A percentile compares a stretch with the other conserved stretches of the same genome.
These are phyloP conservation scores for Plumapathes pennacea DNA, from an alignment of 92 coral and sea anemone genomes.

Conservation along the genomic window DNA sequence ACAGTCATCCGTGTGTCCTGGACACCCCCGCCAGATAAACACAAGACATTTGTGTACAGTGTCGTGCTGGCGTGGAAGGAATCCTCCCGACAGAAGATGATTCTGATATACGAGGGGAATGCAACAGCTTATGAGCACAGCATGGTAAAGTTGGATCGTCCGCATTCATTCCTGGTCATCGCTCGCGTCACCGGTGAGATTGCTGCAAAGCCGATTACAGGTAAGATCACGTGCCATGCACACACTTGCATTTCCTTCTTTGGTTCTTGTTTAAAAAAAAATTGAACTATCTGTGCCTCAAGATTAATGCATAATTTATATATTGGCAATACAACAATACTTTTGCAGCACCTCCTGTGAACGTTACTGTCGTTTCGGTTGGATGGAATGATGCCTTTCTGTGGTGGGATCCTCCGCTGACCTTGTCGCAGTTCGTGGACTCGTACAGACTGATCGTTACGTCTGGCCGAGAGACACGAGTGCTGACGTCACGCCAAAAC, in stretches of 20 bases:
- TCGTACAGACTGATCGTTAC: slow-evolving; percentile 18
- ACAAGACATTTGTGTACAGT: slow-evolving; percentile 51
- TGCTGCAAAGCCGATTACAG: slow-evolving; percentile 36
- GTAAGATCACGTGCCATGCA: neutral
- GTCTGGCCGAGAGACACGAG: slow-evolving; percentile 10
- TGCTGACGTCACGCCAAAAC: slow-evolving; percentile 25
- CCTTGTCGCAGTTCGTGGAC: slow-evolving; percentile 35
- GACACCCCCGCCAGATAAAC: slow-evolving; percentile 53
- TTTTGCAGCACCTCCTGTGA: slow-evolving; percentile 33
- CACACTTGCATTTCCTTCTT: neutral
- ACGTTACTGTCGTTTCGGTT: slow-evolving; percentile 40
- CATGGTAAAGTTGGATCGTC: slow-evolving; percentile 1
- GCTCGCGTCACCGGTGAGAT: slow-evolving; percentile 28
- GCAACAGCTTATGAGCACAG: slow-evolving; percentile 32
- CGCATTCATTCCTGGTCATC: slow-evolving; percentile 55
- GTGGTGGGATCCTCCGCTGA: slow-evolving; percentile 72
- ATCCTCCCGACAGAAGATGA: slow-evolving; percentile 19
- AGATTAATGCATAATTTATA: neutral
- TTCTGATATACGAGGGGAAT: slow-evolving; percentile 44
- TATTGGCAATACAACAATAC: neutral
- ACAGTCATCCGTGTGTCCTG: slow-evolving; percentile 36
- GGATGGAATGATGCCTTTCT: slow-evolving; percentile 55
- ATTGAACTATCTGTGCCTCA: neutral
- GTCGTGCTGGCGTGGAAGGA: slow-evolving; percentile 60
- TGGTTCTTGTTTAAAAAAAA: too few species aligned